Evolutionary conservation across 2,888 invertebrate genomes (phyloP).

Genomic region (Caenorhabditis uteleia): DNA sequence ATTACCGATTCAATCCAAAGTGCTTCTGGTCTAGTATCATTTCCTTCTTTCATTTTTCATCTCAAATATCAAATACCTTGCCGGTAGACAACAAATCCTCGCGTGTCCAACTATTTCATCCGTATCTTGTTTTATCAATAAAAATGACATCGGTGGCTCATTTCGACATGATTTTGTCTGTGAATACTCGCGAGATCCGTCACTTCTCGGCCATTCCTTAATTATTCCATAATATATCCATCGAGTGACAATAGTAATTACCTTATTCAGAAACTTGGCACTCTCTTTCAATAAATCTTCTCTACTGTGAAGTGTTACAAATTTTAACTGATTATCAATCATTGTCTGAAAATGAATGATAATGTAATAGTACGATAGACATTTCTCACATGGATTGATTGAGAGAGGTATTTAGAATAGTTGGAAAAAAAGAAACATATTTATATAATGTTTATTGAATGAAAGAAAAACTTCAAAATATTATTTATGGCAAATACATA

Average conservation of each 20-base stretch:
- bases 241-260: conserved; percentile 18
- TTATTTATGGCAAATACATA: too few species aligned
- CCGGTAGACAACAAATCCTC: conserved; percentile 51
- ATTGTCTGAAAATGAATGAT: too few species aligned
- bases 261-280: conserved; percentile 53
- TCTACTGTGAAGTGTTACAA: conserved; percentile 40
- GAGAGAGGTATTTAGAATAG: too few species aligned
- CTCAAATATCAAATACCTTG: conserved; percentile 42
- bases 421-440: too few species aligned
- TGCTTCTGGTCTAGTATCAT: conserved; percentile 24
- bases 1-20: conserved; percentile 64
- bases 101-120: conserved; percentile 53
- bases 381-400: too few species aligned
- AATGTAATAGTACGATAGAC: too few species aligned
- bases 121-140: conserved; percentile 34
- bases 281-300: conserved; percentile 44
- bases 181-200: conserved; percentile 48
- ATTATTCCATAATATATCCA: not conserved
- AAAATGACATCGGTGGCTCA: conserved; percentile 58
- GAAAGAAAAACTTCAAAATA: too few species aligned
- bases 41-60: too few species aligned
- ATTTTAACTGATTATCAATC: conserved; percentile 2
- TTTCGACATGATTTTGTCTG: conserved; percentile 43
- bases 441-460: too few species aligned
- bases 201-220: conserved; percentile 57